These are phyloP conservation scores for Phragmatobia fuliginosa DNA, from an alignment of 2,888 invertebrate genomes.

Conservation along the genomic window DNA sequence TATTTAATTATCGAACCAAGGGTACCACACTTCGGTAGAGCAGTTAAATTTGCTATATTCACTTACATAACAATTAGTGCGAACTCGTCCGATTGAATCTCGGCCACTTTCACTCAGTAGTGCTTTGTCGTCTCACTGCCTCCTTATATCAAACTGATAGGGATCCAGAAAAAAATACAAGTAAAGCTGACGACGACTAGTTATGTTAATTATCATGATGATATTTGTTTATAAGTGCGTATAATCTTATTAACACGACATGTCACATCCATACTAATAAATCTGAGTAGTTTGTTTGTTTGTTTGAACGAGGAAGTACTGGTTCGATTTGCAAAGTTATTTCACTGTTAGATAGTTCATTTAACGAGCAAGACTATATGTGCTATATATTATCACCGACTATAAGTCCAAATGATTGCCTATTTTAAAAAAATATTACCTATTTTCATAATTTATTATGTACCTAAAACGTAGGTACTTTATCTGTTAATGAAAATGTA, in stretches of 20 bases:
- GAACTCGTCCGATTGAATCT: conserved; percentile 41
- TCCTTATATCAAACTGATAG: conserved; percentile 29
- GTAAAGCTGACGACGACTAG: not conserved
- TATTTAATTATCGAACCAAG: conserved; percentile 46
- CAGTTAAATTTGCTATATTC: conserved; percentile 44
- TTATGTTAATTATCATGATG: not conserved
- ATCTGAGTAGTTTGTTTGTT: too few species aligned
- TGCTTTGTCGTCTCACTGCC: conserved; percentile 20
- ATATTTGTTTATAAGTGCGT: not conserved
- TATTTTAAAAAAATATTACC: too few species aligned
- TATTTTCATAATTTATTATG: too few species aligned
- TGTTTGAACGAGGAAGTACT: too few species aligned
- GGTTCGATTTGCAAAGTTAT: too few species aligned
- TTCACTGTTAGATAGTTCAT: too few species aligned
- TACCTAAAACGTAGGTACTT: too few species aligned
- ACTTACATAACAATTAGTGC: conserved; percentile 52
- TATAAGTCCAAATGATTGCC: too few species aligned
- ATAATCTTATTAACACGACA: not conserved
- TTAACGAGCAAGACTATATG: too few species aligned
- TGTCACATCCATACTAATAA: too few species aligned
- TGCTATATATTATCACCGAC: too few species aligned
- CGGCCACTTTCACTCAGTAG: conserved; percentile 48
- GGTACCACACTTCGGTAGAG: conserved; percentile 27
- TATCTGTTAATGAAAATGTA: too few species aligned
- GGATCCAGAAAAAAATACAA: conserved; percentile 12